These are phyloP conservation scores for Ariolimax columbianus DNA, from an alignment of 2,888 invertebrate species.

Conservation along the genomic window DNA sequence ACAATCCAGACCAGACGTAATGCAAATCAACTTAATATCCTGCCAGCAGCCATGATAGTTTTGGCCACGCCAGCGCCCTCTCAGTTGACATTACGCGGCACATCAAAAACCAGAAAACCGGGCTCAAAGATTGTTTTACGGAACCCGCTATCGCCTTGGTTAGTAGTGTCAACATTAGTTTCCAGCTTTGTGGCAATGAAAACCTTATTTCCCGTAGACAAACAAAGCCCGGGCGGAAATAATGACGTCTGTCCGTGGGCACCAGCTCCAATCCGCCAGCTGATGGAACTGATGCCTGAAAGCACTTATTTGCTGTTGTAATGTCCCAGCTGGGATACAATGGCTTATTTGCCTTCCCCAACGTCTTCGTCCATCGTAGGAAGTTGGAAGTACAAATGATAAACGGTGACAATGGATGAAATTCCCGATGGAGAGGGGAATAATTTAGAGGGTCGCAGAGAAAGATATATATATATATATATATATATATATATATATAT, in stretches of 20 bases:
- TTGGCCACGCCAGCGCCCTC: neutral
- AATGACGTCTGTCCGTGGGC: neutral
- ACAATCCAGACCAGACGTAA: neutral
- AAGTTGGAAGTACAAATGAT: neutral
- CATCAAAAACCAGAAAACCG: neutral
- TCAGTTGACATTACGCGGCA: neutral
- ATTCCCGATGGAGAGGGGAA: no score
- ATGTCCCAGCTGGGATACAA: neutral
- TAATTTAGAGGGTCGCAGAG: neutral
- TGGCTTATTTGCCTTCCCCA: neutral
- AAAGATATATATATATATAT: neutral
- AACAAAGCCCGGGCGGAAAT: neutral
- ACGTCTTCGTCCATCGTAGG: neutral
- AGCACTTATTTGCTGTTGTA: constrained; percentile 5
- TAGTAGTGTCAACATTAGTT: neutral
- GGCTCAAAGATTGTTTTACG: neutral
- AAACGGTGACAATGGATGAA: neutral
- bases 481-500: neutral
- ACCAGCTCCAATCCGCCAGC: neutral
- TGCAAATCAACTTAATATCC: neutral
- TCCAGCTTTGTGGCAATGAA: neutral
- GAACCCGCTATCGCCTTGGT: neutral
- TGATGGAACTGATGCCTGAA: neutral
- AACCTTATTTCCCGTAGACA: neutral
- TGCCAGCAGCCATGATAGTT: neutral